These are phyloP conservation scores for Podarcis siculus DNA, from an alignment of 2,797 vertebrate genomes.

Conservation along the genomic window DNA sequence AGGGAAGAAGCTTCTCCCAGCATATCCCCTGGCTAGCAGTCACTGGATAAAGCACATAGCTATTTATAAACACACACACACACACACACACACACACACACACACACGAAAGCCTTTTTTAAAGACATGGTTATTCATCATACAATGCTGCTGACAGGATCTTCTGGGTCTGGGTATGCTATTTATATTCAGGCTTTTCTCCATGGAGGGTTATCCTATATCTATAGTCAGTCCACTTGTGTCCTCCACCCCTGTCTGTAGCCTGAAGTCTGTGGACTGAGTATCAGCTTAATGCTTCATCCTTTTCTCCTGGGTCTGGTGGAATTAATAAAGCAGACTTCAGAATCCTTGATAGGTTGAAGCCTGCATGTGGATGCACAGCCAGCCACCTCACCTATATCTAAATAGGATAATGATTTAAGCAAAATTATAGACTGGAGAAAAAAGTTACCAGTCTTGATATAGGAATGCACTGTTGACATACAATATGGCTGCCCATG, in stretches of 20 bases:
- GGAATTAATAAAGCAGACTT: conserved; percentile 53
- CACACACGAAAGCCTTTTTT: not conserved
- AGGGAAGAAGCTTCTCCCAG: not conserved
- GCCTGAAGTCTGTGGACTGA: conserved; percentile 45
- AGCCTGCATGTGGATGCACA: conserved; percentile 11
- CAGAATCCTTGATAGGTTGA: conserved; percentile 49
- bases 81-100: not conserved
- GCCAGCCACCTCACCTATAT: conserved; percentile 9
- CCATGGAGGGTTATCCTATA: conserved; percentile 14
- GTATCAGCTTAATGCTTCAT: conserved; percentile 45
- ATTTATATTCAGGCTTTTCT: not conserved
- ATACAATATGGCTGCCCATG: not conserved
- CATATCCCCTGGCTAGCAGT: not conserved
- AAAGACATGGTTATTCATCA: not conserved
- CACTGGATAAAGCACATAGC: not conserved
- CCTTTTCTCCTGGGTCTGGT: conserved; percentile 42
- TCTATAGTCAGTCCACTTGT: conserved; percentile 28
- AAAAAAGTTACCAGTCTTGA: not conserved
- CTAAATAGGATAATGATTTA: conserved; percentile 43
- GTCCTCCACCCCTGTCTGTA: conserved; percentile 33
- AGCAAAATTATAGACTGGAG: conserved; percentile 14
- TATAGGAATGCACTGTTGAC: not conserved
- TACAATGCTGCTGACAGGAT: not conserved
- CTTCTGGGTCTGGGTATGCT: not conserved
- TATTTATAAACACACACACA: not conserved